phyloP scores from a whole-genome alignment of 2,113 vertebrate genomes.

The Carassius carassius region DNA sequence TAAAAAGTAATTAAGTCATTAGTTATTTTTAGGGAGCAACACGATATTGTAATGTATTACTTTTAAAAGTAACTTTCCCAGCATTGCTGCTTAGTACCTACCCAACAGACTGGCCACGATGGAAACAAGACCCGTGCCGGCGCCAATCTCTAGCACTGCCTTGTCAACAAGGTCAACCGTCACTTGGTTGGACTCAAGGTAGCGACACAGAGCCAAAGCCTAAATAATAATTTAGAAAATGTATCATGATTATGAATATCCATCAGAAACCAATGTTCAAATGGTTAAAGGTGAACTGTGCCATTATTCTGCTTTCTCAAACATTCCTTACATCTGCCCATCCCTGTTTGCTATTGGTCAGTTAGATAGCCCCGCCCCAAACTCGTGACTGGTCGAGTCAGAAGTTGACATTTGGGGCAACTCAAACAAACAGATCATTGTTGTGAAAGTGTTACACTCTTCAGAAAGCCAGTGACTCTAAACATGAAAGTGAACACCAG shows the following conservation, averaged over 20 bases:
- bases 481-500: neutral
- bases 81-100: constrained; percentile 10
- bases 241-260: neutral
- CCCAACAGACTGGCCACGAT: constrained; percentile 65
- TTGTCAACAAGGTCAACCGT: constrained; percentile 81
- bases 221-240: constrained; percentile 59
- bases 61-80: no score
- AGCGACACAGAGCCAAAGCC: constrained; percentile 83
- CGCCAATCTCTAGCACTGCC: constrained; percentile 85
- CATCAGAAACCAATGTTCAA: neutral
- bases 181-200: constrained; percentile 82
- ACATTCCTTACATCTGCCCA: neutral
- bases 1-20: no score
- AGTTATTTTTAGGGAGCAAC: no score
- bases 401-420: no score
- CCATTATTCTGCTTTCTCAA: neutral
- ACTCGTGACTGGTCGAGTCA: neutral
- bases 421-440: no score
- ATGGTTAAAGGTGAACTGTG: neutral
- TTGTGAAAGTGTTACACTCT: neutral
- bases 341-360: neutral
- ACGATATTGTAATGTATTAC: no score
- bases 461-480: neutral
- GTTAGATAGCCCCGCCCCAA: neutral
- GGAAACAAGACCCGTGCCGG: constrained; percentile 84